Conservation (phyloP, 2,888 invertebrate genomes). For the Lochmaea crataegi region DNA sequence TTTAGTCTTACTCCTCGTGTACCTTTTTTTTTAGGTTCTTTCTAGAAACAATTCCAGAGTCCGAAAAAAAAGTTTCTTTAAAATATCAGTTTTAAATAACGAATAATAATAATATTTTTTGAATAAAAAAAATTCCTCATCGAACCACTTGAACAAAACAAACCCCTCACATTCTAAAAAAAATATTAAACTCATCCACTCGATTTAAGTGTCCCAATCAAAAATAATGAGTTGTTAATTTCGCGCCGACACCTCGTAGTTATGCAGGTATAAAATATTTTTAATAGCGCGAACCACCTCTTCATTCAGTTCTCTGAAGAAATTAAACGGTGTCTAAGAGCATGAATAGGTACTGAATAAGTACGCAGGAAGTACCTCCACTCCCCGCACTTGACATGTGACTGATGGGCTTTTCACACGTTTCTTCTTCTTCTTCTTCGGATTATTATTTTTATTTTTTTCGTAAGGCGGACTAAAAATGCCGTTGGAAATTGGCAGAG, state of each 20-base stretch:
- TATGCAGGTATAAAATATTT: slow-evolving; percentile 51
- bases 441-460: slow-evolving; percentile 1
- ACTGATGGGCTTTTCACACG: slow-evolving; percentile 60
- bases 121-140: slow-evolving; percentile 2
- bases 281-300: slow-evolving; percentile 53
- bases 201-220: slow-evolving; percentile 33
- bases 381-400: slow-evolving; percentile 61
- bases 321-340: slow-evolving; percentile 58
- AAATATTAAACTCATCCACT: slow-evolving; percentile 28
- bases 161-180: slow-evolving; percentile 13
- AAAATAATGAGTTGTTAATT: slow-evolving; percentile 50
- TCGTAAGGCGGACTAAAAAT: neutral
- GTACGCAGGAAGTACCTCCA: slow-evolving; percentile 57
- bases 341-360: slow-evolving; percentile 45
- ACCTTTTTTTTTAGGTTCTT: no score
- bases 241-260: slow-evolving; percentile 48
- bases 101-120: neutral
- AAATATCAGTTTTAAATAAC: no score
- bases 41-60: no score
- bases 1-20: no score
- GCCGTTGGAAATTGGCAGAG: neutral
- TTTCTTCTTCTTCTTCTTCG: slow-evolving; percentile 42
- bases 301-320: slow-evolving; percentile 60
- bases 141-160: slow-evolving; percentile 2
- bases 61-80: no score